phyloP scores from a whole-genome alignment of 2,888 invertebrate genomes.

The Opisthograptis luteolata region DNA sequence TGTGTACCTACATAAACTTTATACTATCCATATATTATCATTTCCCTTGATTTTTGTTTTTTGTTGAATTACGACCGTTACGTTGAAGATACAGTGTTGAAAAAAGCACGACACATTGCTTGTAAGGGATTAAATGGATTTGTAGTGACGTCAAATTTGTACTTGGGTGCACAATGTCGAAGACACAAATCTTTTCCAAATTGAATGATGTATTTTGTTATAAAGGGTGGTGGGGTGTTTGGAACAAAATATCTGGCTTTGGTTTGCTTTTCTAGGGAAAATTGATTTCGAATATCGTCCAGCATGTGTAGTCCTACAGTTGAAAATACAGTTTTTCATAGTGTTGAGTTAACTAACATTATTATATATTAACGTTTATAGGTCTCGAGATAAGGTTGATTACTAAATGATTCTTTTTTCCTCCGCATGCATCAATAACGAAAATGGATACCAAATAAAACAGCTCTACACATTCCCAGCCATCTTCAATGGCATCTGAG shows the following conservation, averaged over 20 bases:
- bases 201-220: slow-evolving; percentile 25
- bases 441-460: slow-evolving; percentile 63
- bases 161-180: slow-evolving; percentile 53
- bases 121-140: slow-evolving; percentile 50
- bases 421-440: slow-evolving; percentile 74
- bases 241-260: slow-evolving; percentile 30
- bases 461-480: slow-evolving; percentile 83
- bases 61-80: slow-evolving; percentile 54
- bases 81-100: slow-evolving; percentile 48
- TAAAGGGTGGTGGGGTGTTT: slow-evolving; percentile 31
- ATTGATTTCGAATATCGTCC: slow-evolving; percentile 7
- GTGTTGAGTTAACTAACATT: slow-evolving; percentile 55
- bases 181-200: slow-evolving; percentile 38
- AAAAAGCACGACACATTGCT: slow-evolving; percentile 64
- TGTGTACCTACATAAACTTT: no score
- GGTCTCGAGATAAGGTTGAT: slow-evolving; percentile 36
- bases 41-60: slow-evolving; percentile 6
- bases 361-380: slow-evolving; percentile 27
- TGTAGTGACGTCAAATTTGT: slow-evolving; percentile 55
- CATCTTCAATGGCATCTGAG: slow-evolving; percentile 79
- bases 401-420: slow-evolving; percentile 63
- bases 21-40: no score
- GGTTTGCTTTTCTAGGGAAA: slow-evolving; percentile 25
- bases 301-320: slow-evolving; percentile 49
- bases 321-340: slow-evolving; percentile 44